These are phyloP conservation scores for Chaenodraco wilsoni DNA, from an alignment of 2,797 vertebrate species.

Conservation along the genomic window DNA sequence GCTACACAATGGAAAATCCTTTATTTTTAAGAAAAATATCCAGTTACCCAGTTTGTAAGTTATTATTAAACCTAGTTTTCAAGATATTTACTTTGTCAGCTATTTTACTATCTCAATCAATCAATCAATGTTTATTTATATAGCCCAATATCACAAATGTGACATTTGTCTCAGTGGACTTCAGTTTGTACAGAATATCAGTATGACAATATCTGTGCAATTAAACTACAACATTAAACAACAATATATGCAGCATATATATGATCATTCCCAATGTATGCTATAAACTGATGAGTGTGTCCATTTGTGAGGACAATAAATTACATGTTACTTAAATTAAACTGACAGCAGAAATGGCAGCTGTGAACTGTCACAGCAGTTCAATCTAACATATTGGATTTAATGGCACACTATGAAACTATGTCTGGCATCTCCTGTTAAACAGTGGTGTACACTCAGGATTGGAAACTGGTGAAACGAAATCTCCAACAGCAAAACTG, in stretches of 20 bases:
- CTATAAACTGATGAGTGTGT: background rate
- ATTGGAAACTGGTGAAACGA: conserved; percentile 24
- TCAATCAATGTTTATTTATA: no score
- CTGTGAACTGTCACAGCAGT: background rate
- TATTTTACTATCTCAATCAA: background rate
- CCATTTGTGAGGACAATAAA: background rate
- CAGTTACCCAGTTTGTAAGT: background rate
- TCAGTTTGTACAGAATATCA: no score
- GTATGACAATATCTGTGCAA: no score
- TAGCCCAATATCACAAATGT: no score
- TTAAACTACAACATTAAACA: background rate
- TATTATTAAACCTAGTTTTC: background rate
- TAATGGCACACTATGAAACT: conserved; percentile 17
- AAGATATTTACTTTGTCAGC: background rate
- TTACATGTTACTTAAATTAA: background rate
- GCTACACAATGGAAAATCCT: conserved; percentile 34
- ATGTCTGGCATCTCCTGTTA: conserved; percentile 1
- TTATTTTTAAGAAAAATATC: conserved; percentile 19
- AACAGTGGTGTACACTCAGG: background rate
- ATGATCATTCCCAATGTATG: background rate
- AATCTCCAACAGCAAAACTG: conserved; percentile 11
- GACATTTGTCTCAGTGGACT: no score
- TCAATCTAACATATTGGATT: conserved; percentile 7
- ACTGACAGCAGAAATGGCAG: background rate
- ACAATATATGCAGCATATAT: background rate